Base-by-base conservation (phyloP, 2,113 vertebrate genomes). In the Crotophaga sulcirostris region DNA sequence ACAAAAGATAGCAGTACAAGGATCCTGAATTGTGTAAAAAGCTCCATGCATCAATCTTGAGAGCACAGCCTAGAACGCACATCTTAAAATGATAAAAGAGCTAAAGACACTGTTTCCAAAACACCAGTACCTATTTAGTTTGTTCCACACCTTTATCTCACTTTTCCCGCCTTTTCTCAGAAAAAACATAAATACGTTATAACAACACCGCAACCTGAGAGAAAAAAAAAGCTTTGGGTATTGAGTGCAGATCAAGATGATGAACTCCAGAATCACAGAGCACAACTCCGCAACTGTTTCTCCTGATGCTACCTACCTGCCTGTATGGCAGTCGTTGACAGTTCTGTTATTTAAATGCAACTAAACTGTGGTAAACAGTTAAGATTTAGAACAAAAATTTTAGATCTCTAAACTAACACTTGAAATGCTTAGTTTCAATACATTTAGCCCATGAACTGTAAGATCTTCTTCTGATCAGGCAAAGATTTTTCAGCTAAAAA, bases 31-130 rank as follows among this genome's bases (percentile, higher is more conserved):
- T 42, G 13, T 13, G 3, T 44, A 49, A 85, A 93, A 88, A 80
- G 8, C 13, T 29, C 34, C 33, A 31, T 58, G 19, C 21, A 42
- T 16, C 34, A 33, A 13, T 29, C 29, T 33, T 51, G 20, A 33
- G 7, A 84, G 9, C 29, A 78, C 0, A 52, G n/a, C 6, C 54
- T 73, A 13, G 6, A 54, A 62, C 11, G 31, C 29, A 59, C 4
- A 31, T 2, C 47, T 55, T 49, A 31, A 56, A 45, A 17, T 0
- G 0, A 0, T 8, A 28, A 51, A 72, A 66, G 40, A 44, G 36
- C 13, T 54, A 84, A 7, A 45, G 11, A 90, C 16, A n/a, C 1
- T 2, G 23, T 26, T 72, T 83, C 69, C 24, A 54, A 42, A 90
- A 76, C 1, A 2, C 4, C 17, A 72, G 62, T 2, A 10, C 18